Conservation (phyloP, 2,888 invertebrate genomes). For the Phaonia tiefii region DNA sequence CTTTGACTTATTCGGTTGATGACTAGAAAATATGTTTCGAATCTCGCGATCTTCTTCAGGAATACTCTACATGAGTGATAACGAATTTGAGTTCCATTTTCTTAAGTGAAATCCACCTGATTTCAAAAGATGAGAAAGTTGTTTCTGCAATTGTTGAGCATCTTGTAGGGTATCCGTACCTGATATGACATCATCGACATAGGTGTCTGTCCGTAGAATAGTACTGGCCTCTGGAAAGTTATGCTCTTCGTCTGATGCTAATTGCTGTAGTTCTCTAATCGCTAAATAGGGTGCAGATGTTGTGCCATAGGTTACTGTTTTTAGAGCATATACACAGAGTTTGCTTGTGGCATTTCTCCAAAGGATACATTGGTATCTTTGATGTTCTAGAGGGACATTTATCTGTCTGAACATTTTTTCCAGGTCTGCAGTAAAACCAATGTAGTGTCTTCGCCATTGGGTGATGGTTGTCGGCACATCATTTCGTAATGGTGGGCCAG, state of each 20-base stretch:
- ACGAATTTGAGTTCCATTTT: constrained; percentile 55
- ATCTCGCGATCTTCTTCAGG: constrained; percentile 26
- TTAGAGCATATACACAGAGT: constrained; percentile 32
- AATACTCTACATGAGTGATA: constrained; percentile 1
- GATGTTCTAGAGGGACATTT: constrained; percentile 37
- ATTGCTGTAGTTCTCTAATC: constrained; percentile 48
- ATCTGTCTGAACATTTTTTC: constrained; percentile 59
- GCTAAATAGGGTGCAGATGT: constrained; percentile 39
- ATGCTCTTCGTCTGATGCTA: constrained; percentile 21
- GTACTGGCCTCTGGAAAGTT: constrained; percentile 19
- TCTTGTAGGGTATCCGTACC: constrained; percentile 41
- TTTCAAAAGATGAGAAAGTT: constrained; percentile 17
- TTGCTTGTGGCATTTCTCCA: constrained; percentile 31
- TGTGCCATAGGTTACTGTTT: no score
- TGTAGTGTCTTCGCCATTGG: constrained; percentile 36
- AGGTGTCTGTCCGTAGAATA: constrained; percentile 30
- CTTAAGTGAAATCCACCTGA: constrained; percentile 49
- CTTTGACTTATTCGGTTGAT: constrained; percentile 25
- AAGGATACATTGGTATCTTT: constrained; percentile 38
- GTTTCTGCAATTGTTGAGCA: constrained; percentile 30
- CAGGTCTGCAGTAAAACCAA: constrained; percentile 45
- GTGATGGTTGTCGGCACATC: constrained; percentile 34
- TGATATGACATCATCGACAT: constrained; percentile 53
- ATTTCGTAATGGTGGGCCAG: constrained; percentile 45
- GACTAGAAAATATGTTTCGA: constrained; percentile 13